Evolutionary conservation across 1,140 invertebrate genomes (phyloP).

Genomic region (Chionoecetes opilio): DNA sequence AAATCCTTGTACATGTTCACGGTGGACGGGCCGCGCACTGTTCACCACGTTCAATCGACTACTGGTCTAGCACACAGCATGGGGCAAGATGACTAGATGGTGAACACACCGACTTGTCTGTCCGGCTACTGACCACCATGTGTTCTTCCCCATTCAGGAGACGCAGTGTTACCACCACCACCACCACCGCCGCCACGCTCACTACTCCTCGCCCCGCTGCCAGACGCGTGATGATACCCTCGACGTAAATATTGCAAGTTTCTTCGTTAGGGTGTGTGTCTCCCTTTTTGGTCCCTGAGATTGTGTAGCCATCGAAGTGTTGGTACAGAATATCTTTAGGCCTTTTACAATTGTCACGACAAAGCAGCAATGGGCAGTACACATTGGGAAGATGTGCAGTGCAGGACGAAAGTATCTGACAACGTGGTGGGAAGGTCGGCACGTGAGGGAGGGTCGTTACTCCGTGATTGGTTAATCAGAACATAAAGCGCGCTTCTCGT

Average conservation of each 20-base stretch:
- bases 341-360: not conserved
- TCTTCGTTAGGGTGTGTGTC: not conserved
- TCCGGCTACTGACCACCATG: constrained; percentile 70
- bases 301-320: not conserved
- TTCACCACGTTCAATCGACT: constrained; percentile 63
- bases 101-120: constrained; percentile 61
- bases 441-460: constrained; percentile 72
- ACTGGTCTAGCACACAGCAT: constrained; percentile 64
- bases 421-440: constrained; percentile 53
- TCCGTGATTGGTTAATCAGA: constrained; percentile 78
- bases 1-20: constrained; percentile 75
- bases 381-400: not conserved
- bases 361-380: not conserved
- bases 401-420: constrained; percentile 28
- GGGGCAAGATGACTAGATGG: constrained; percentile 67
- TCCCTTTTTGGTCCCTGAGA: no score
- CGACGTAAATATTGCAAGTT: not conserved
- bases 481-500: constrained; percentile 75
- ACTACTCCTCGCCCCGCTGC: not conserved
- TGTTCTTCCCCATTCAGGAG: constrained; percentile 68
- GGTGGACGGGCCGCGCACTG: constrained; percentile 47
- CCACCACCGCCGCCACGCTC: not conserved
- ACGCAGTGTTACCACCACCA: not conserved
- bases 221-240: constrained; percentile 17
- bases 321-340: not conserved